Evolutionary conservation across 2,113 vertebrate genomes (phyloP).

Genomic region (Alexandromys fortis): DNA sequence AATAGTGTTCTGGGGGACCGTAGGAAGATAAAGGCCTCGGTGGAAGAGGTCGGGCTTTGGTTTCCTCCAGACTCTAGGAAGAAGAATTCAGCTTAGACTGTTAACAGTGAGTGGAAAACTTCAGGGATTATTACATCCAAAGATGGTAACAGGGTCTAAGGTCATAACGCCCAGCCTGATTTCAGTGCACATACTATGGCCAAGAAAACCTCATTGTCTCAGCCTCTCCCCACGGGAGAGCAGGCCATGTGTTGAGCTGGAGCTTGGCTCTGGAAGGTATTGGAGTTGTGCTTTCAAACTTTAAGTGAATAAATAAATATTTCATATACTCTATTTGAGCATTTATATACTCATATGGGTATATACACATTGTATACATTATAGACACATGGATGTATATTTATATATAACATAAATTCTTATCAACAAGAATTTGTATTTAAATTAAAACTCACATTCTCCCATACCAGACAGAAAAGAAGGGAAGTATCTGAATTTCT

Average conservation of each 20-base stretch:
- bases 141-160: neutral
- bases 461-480: neutral
- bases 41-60: neutral
- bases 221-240: neutral
- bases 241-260: neutral
- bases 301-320: neutral
- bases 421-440: neutral
- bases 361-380: neutral
- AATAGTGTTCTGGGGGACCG: neutral
- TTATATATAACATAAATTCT: neutral
- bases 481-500: neutral
- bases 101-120: neutral
- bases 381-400: neutral
- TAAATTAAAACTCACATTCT: neutral
- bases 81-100: too few relatives aligned
- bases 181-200: rapidly evolving
- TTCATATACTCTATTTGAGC: neutral
- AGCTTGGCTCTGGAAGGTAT: neutral
- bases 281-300: neutral
- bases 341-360: neutral
- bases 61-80: neutral
- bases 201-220: neutral
- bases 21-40: neutral
- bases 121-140: neutral
- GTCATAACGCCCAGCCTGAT: neutral